Evolutionary conservation across 2,797 vertebrate species (phyloP), one percentile per base, ranked within the genome.

Genomic region (Tenualosa thibaudeaui): DNA sequence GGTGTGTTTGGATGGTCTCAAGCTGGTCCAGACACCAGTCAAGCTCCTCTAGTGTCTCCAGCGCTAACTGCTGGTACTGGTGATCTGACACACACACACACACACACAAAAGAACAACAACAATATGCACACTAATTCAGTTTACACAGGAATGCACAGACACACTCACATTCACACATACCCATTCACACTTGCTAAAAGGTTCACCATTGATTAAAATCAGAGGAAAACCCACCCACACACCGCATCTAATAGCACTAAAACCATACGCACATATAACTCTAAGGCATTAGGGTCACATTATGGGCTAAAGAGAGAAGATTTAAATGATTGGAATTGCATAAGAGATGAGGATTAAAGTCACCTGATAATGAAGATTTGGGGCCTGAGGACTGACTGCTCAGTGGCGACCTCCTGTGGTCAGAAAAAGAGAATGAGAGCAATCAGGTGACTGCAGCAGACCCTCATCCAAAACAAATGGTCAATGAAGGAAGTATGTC

Each of bases 11-110:
- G 81, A 96, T 92, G 43, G 95, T 95, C 91, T 96, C 96, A 89
- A 96, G 90, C 91, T 96, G 96, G 89, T 96, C 95, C 86, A 96
- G 88, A 82, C 95, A 96, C 96, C 96, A 96, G 92, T 96, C 95
- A 86, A 96, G 90, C 89, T 96, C 95, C 89, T 95, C 95, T 89
- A 96, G 92, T 0, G 95, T 96, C 91, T 96, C 96, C 87, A 94
- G 85, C 40, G 95, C 95, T n/a, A 96, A 92, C 90, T 96, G 95
- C 93, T 96, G 93, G 91, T 96, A 95, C 85, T 95, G 94, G 89
- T 95, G 94, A 85, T 96, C 96, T 84, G 87, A 26, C 13, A 81
- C 82, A 83, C 81, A 82, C 81, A 56, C 81, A 82, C 81, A 82
- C 49, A 82, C 49, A 78, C 68, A 75, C 68, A 75, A 19, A 17